Conservation (phyloP, 1,140 invertebrate species). For the Drosophila malerkotliana region DNA sequence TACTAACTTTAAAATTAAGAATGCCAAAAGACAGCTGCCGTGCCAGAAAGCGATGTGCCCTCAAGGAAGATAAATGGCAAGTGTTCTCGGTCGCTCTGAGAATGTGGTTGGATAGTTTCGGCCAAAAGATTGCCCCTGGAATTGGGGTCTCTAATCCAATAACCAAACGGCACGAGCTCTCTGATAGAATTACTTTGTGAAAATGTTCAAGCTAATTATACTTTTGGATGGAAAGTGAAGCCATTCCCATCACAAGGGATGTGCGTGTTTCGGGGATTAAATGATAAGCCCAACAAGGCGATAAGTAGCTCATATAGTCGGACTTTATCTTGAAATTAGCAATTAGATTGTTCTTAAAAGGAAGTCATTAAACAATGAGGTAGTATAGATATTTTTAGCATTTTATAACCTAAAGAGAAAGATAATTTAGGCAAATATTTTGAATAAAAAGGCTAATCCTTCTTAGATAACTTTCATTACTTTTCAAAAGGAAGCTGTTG, state of each 20-base stretch:
- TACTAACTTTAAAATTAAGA: not conserved
- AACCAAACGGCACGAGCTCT: slow-evolving; percentile 25
- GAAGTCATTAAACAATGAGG: not conserved
- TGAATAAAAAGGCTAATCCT: not conserved
- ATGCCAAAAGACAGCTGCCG: slow-evolving; percentile 9
- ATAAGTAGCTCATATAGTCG: slow-evolving; percentile 21
- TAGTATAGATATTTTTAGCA: not conserved
- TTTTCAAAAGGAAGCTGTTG: slow-evolving; percentile 38
- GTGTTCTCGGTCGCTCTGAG: slow-evolving; percentile 8
- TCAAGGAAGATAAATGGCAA: slow-evolving; percentile 19
- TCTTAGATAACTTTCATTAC: not conserved
- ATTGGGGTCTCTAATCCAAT: slow-evolving; percentile 6
- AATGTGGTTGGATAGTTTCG: slow-evolving; percentile 15
- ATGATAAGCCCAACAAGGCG: slow-evolving; percentile 25
- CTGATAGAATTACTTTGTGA: slow-evolving; percentile 2
- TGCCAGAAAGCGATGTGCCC: slow-evolving; percentile 22
- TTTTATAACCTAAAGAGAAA: not conserved
- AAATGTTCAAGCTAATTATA: slow-evolving; percentile 4
- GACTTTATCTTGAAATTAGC: slow-evolving; percentile 7
- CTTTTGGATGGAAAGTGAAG: not conserved
- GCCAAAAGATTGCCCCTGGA: slow-evolving; percentile 3
- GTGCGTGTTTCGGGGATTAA: slow-evolving; percentile 16
- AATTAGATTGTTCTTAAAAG: slow-evolving; percentile 3
- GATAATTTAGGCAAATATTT: not conserved
- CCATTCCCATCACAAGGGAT: slow-evolving; percentile 19